A percentile compares a stretch with the other conserved stretches of the same genome.
These are phyloP conservation scores for Papilio aristodemus DNA, from an alignment of 1,140 invertebrate species.

Conservation along the genomic window DNA sequence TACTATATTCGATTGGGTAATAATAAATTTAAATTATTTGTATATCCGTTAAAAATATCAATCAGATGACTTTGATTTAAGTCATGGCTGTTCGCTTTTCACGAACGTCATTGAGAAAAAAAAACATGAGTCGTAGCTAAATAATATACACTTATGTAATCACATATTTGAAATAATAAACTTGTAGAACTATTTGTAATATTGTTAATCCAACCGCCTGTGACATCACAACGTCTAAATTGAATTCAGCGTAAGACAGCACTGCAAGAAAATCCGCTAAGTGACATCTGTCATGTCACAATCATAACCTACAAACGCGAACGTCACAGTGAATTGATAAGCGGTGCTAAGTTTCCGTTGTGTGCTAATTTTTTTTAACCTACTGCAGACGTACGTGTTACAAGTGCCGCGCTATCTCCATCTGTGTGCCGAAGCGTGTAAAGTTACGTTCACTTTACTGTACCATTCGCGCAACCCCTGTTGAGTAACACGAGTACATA, in stretches of 20 bases:
- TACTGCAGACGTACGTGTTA: constrained; percentile 54
- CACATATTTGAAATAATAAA: no score
- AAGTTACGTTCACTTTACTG: constrained; percentile 68
- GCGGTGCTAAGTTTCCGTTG: constrained; percentile 64
- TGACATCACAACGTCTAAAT: neutral
- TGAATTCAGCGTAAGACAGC: neutral
- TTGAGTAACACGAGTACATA: constrained; percentile 49
- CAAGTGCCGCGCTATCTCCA: constrained; percentile 47
- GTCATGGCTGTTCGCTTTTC: no score
- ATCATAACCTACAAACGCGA: constrained; percentile 23
- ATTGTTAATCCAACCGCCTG: no score
- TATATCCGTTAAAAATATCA: no score
- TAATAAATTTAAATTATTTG: no score
- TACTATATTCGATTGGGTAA: no score
- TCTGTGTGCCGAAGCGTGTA: constrained; percentile 61
- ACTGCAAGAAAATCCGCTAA: neutral
- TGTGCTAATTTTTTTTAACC: constrained; percentile 72
- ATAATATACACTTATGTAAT: no score
- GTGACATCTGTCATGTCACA: constrained; percentile 1
- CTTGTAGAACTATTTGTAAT: no score
- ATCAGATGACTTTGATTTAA: no score
- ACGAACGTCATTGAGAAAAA: no score
- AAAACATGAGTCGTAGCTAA: no score
- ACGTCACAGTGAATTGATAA: constrained; percentile 43
- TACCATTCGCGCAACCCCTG: constrained; percentile 50